Percentiles rank a stretch among this genome's conserved stretches.
Conservation (phyloP, 2,797 vertebrate genomes). For the Takifugu ocellatus region DNA sequence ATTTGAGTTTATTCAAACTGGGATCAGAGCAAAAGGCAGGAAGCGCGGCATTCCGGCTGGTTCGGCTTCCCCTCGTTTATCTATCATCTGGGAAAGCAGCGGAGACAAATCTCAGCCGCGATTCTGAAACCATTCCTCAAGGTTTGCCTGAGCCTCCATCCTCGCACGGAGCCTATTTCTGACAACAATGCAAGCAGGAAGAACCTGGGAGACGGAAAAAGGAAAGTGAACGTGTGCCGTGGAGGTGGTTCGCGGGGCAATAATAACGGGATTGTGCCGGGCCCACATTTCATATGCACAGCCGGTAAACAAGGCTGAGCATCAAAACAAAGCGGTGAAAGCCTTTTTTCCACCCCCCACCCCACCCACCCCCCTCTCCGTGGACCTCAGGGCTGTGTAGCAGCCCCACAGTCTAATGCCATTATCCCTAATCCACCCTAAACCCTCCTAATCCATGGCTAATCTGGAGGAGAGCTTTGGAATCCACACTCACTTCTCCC, state of each 20-base stretch:
- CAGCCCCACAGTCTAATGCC: constrained; percentile 71
- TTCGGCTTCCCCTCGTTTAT: too few relatives aligned
- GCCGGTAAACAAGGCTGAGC: constrained; percentile 36
- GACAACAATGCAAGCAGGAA: constrained; percentile 8
- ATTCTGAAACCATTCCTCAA: too few relatives aligned
- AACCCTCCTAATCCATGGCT: constrained; percentile 76
- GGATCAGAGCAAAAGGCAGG: too few relatives aligned
- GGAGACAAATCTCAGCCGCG: too few relatives aligned
- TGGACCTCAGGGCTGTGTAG: constrained; percentile 63
- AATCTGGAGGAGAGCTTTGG: constrained; percentile 75
- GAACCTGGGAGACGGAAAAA: constrained; percentile 13
- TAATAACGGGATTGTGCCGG: constrained; percentile 39
- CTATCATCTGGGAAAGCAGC: too few relatives aligned
- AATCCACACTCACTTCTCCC: constrained; percentile 64
- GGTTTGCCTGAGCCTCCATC: constrained; percentile 2
- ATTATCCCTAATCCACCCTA: constrained; percentile 76
- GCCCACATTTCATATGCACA: constrained; percentile 31
- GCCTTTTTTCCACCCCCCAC: constrained; percentile 21
- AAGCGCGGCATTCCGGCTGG: too few relatives aligned
- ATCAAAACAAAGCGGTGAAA: constrained; percentile 62
- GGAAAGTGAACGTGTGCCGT: constrained; percentile 6
- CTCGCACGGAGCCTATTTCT: background rate
- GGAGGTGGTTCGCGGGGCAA: constrained; percentile 27
- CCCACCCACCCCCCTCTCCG: constrained; percentile 52
- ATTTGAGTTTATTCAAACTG: too few relatives aligned